phyloP scores from a whole-genome alignment of 2,113 vertebrate genomes.

The Papio anubis region DNA sequence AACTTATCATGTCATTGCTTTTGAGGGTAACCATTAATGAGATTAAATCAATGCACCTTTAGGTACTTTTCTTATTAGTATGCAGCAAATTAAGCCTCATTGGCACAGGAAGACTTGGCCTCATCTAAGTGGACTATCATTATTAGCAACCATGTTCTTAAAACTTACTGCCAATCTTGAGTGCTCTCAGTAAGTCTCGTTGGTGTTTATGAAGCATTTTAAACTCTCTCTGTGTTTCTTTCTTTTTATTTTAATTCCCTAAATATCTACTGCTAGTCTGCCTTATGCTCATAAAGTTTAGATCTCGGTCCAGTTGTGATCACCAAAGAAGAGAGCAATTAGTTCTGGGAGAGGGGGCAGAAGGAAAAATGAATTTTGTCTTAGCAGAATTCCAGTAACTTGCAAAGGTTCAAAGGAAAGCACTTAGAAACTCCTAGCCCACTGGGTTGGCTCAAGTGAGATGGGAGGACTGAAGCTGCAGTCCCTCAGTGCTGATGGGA shows the following conservation, averaged over 20 bases:
- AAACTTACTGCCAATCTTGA: background rate
- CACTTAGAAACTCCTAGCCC: background rate
- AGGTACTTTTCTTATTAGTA: slow-evolving; percentile 25
- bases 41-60: slow-evolving; percentile 45
- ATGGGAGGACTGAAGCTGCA: background rate
- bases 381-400: background rate
- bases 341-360: background rate
- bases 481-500: fast-evolving
- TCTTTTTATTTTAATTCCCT: background rate
- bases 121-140: background rate
- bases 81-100: background rate
- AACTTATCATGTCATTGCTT: slow-evolving; percentile 26
- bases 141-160: background rate
- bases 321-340: background rate
- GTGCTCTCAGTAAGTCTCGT: background rate
- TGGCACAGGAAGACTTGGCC: background rate
- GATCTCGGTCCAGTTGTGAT: background rate
- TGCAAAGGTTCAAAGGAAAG: background rate
- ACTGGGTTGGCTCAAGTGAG: background rate
- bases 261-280: background rate
- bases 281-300: background rate
- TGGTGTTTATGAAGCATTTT: slow-evolving; percentile 14
- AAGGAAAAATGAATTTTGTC: background rate
- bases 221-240: background rate
- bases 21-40: slow-evolving; percentile 10